These are phyloP conservation scores for Eueides isabella DNA, from an alignment of 1,140 invertebrate species.

Conservation along the genomic window DNA sequence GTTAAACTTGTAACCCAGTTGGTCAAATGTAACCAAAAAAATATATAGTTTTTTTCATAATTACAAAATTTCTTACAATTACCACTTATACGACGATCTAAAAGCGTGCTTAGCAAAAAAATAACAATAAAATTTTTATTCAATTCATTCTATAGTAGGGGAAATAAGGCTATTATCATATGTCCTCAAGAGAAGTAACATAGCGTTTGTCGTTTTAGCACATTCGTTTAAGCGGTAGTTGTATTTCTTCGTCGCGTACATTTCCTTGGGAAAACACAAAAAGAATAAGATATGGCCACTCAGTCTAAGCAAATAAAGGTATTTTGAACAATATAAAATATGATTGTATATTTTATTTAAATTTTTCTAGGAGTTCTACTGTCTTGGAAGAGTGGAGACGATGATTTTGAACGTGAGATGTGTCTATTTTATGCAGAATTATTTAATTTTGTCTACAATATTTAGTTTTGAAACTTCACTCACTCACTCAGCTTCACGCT, in stretches of 20 bases:
- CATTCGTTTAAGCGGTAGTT: slow-evolving; percentile 75
- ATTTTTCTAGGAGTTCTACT: slow-evolving; percentile 8
- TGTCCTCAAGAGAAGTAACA: slow-evolving; percentile 63
- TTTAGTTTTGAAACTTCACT: neutral
- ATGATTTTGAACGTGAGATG: neutral
- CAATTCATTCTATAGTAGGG: slow-evolving; percentile 43
- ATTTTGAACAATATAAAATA: slow-evolving; percentile 30
- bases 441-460: neutral
- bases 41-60: too few relatives aligned
- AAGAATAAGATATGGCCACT: slow-evolving; percentile 52
- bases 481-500: too few relatives aligned
- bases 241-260: slow-evolving; percentile 67
- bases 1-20: too few relatives aligned
- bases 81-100: too few relatives aligned
- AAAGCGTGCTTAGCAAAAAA: too few relatives aligned
- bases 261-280: slow-evolving; percentile 57
- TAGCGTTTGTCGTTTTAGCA: slow-evolving; percentile 79
- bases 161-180: slow-evolving; percentile 66
- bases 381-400: neutral
- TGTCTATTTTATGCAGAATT: neutral
- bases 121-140: neutral
- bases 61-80: too few relatives aligned
- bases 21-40: too few relatives aligned
- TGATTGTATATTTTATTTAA: slow-evolving; percentile 29
- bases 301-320: slow-evolving; percentile 32